Percentiles rank a stretch among this genome's conserved stretches.
phyloP scores from a whole-genome alignment of 2,888 invertebrate species.

The Trachelus troglodyta region DNA sequence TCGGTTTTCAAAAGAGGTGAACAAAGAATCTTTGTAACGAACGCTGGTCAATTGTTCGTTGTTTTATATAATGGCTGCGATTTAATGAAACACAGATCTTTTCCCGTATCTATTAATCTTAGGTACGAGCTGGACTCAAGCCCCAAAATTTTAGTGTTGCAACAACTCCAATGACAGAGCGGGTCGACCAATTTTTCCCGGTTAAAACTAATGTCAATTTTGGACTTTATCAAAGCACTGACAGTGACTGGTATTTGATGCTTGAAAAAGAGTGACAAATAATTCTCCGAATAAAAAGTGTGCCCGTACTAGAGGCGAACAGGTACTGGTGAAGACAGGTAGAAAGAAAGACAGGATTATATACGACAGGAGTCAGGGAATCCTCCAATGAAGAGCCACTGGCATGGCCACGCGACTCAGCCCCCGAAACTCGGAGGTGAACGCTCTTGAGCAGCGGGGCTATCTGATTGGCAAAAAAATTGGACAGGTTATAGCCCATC shows the following conservation, averaged over 20 bases:
- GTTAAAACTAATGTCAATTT: neutral
- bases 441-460: slow-evolving; percentile 86
- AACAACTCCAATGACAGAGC: slow-evolving; percentile 37
- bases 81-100: slow-evolving; percentile 45
- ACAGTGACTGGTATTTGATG: neutral
- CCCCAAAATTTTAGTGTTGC: slow-evolving; percentile 54
- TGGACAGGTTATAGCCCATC: slow-evolving; percentile 69
- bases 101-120: slow-evolving; percentile 35
- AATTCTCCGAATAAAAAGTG: neutral
- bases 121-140: slow-evolving; percentile 48
- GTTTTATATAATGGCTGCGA: slow-evolving; percentile 49
- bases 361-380: slow-evolving; percentile 10
- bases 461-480: slow-evolving; percentile 88
- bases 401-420: slow-evolving; percentile 79
- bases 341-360: neutral
- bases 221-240: neutral
- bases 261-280: slow-evolving; percentile 18
- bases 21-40: neutral
- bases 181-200: neutral
- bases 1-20: neutral
- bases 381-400: slow-evolving; percentile 52
- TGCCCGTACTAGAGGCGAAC: neutral
- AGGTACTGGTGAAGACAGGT: neutral
- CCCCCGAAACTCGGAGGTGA: slow-evolving; percentile 85
- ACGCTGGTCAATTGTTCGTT: slow-evolving; percentile 30